Base-by-base conservation (phyloP, 2,888 invertebrate genomes). In the Dione vanillae region DNA sequence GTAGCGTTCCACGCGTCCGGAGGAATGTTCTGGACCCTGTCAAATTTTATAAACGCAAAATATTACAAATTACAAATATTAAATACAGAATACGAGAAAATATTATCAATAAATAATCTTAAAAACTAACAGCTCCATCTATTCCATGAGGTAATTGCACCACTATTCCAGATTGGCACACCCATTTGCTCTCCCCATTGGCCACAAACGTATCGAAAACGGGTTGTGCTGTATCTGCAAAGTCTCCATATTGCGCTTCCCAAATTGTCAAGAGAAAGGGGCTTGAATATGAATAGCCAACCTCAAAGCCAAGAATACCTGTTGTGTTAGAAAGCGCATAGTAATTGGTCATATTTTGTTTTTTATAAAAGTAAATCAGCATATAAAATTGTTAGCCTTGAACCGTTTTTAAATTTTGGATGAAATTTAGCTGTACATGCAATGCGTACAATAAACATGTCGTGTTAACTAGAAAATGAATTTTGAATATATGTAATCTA, bases 181-280 rank as follows among this genome's bases (percentile, higher is more conserved):
- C 95, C 97, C 97, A 97, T 90, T 98, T 98, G 79, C 95, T 94
- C 90, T 97, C 96, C 0, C 96, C 97, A 74, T 95, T 94, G 37
- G 90, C 83, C 52, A 96, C 90, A 80, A 95, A 94, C 35, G 94
- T 94, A 81, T 96, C 95, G 76, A 96, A 92, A 83, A 96, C 93
- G 8, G 96, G 94, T 85, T 95, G 93, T 5, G 89, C 94, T 0
- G 95, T 96, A 90, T 97, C 97, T 74, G 95, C 95, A 82, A 97
- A 97, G 88, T 97, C 97, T 0, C 97, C 97, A 86, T 97, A 97
- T 90, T 97, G 97, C 47, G 96, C 97, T 89, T 97, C 97, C 97
- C 97, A 97, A 14, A 96, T 91, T 0, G 96, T 94, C 74, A 97
- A 91, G 40, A 95, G 87, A 78, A 96, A 94, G 1, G 97, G 96